A percentile compares a stretch with the other conserved stretches of the same genome.
These are phyloP conservation scores for Dysidea cf. avara DNA, from an alignment of 37 sponge, comb jelly and placozoan species.

Conservation along the genomic window DNA sequence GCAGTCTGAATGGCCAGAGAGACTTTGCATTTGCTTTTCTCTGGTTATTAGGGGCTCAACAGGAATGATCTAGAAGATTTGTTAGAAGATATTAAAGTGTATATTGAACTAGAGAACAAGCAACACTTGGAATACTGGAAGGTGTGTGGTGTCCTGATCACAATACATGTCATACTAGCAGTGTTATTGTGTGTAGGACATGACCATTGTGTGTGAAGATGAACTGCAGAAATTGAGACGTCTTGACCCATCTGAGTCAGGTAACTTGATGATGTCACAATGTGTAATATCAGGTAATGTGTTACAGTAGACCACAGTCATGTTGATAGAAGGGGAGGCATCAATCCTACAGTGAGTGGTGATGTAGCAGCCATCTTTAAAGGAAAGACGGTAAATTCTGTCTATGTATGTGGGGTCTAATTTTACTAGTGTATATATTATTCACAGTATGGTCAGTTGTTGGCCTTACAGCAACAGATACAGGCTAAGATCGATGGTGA, in stretches of 20 bases:
- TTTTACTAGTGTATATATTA: neutral
- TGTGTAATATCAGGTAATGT: neutral
- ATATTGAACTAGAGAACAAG: conserved; percentile 82
- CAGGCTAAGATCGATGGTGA: conserved; percentile 65
- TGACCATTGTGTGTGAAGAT: conserved; percentile 76
- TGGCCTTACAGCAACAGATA: conserved; percentile 80
- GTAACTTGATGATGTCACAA: too few species aligned
- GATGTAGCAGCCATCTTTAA: conserved; percentile 83
- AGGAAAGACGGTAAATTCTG: conserved; percentile 77
- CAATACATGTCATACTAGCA: neutral
- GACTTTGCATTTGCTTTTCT: neutral
- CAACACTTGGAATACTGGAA: conserved; percentile 85
- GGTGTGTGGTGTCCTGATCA: conserved; percentile 6
- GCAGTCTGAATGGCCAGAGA: neutral
- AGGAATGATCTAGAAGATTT: conserved; percentile 89
- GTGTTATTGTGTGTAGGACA: conserved; percentile 46
- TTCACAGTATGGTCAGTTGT: conserved; percentile 73
- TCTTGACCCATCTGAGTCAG: conserved; percentile 38
- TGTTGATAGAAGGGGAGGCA: conserved; percentile 73
- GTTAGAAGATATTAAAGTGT: conserved; percentile 94
- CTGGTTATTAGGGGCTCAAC: conserved; percentile 61
- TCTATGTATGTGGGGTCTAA: neutral
- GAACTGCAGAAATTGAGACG: conserved; percentile 68
- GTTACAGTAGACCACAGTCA: conserved; percentile 10
- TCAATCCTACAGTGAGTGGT: conserved; percentile 74